These are phyloP conservation scores for Morone chrysops DNA, from an alignment of 2,113 vertebrate species.

Conservation along the genomic window DNA sequence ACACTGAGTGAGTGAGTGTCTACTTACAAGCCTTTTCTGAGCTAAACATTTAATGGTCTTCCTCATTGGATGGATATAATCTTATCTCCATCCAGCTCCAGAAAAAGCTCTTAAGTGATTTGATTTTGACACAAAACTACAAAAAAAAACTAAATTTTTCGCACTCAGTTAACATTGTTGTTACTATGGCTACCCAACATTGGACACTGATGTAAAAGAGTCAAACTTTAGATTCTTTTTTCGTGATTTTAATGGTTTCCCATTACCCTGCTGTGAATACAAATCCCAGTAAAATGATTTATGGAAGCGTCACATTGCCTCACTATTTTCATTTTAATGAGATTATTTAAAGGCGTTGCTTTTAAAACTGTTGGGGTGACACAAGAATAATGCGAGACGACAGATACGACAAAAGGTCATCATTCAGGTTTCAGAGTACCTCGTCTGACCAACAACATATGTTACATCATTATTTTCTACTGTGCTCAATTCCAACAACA, in stretches of 20 bases:
- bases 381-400: constrained; percentile 19
- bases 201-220: neutral
- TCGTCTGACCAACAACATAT: constrained; percentile 48
- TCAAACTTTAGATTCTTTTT: neutral
- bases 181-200: neutral
- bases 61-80: neutral
- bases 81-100: neutral
- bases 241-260: neutral
- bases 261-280: neutral
- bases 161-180: too few species aligned
- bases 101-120: neutral
- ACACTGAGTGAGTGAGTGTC: neutral
- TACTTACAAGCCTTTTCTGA: neutral
- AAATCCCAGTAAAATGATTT: constrained; percentile 2
- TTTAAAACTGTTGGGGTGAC: constrained; percentile 24
- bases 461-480: constrained; percentile 19
- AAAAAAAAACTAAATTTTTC: too few species aligned
- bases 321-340: constrained; percentile 37
- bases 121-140: too few species aligned
- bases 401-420: constrained; percentile 48
- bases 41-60: neutral
- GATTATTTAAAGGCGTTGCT: constrained; percentile 58
- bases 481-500: constrained; percentile 23
- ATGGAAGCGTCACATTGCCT: constrained; percentile 13
- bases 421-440: constrained; percentile 55